phyloP scores from a whole-genome alignment of 2,888 invertebrate genomes.

The Iphiclides podalirius region DNA sequence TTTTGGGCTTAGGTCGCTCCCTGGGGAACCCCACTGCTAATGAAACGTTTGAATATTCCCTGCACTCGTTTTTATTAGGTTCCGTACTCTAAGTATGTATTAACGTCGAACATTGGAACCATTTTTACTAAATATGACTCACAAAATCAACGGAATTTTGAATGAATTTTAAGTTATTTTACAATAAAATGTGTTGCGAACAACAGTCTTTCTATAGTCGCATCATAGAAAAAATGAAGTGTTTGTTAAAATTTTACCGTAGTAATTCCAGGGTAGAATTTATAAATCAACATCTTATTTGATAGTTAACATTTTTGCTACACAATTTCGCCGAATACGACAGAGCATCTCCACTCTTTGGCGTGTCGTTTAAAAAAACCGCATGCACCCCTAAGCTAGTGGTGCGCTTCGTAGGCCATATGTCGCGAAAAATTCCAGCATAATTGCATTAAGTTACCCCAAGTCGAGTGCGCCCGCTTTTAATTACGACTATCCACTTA shows the following conservation, averaged over 20 bases:
- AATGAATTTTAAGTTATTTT: no score
- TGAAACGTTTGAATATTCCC: constrained; percentile 40
- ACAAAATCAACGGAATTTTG: no score
- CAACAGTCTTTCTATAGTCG: no score
- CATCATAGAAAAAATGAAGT: no score
- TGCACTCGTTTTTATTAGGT: constrained; percentile 23
- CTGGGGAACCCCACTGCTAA: constrained; percentile 56
- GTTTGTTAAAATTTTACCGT: no score
- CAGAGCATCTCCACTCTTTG: constrained; percentile 11
- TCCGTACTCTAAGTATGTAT: background rate
- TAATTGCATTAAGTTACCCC: constrained; percentile 77
- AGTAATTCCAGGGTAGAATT: no score
- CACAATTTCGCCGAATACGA: constrained; percentile 10
- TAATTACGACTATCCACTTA: constrained; percentile 75
- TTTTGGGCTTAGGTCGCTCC: constrained; percentile 55
- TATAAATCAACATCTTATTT: no score
- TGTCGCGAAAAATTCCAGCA: constrained; percentile 75
- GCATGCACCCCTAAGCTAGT: constrained; percentile 42
- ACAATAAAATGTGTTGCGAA: no score
- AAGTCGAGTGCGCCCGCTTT: constrained; percentile 61
- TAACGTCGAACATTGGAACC: no score
- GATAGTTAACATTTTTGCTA: background rate
- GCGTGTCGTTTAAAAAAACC: constrained; percentile 36
- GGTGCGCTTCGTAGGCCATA: constrained; percentile 59
- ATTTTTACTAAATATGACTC: no score